Percentiles rank a stretch among this genome's conserved stretches.
phyloP scores from a whole-genome alignment of 2,113 vertebrate species.

The Delphinapterus leucas region DNA sequence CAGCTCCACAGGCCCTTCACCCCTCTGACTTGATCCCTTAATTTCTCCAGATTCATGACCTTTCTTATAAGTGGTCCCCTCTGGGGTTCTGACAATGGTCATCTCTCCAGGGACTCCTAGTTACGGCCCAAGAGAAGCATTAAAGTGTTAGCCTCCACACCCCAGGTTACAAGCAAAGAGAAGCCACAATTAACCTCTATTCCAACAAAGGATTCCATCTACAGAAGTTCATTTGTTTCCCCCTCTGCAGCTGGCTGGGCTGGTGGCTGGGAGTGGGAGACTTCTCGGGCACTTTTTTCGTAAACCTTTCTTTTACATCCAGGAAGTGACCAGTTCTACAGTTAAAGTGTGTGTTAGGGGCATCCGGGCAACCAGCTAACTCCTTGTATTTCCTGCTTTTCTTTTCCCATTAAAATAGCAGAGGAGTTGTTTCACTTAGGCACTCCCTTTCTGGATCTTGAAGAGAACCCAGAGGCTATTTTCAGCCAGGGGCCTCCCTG shows the following conservation, averaged over 20 bases:
- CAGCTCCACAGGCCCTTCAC: not conserved
- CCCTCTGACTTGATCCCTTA: not conserved
- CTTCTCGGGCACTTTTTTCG: slow-evolving; percentile 24
- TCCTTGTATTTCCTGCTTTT: slow-evolving; percentile 48
- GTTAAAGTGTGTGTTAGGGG: not conserved
- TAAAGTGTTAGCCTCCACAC: not conserved
- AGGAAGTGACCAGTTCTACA: slow-evolving; percentile 40
- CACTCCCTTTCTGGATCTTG: not conserved
- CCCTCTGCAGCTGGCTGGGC: slow-evolving; percentile 51
- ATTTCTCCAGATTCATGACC: not conserved
- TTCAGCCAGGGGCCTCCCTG: not conserved
- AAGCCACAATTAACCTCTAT: slow-evolving; percentile 68
- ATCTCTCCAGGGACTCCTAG: not conserved
- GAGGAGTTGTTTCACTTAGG: not conserved
- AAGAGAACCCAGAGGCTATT: not conserved
- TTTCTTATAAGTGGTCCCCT: slow-evolving; percentile 1
- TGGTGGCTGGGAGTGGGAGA: not conserved
- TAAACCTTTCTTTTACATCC: slow-evolving; percentile 1
- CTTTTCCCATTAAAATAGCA: slow-evolving; percentile 33
- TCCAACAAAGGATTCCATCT: slow-evolving; percentile 72
- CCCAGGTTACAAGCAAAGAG: slow-evolving; percentile 27
- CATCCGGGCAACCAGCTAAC: not conserved
- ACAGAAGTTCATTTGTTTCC: slow-evolving; percentile 72
- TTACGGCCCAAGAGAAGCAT: not conserved
- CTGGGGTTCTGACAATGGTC: not conserved